Evolutionary conservation across 1,140 invertebrate species (phyloP).

Genomic region (Bombus pascuorum): DNA sequence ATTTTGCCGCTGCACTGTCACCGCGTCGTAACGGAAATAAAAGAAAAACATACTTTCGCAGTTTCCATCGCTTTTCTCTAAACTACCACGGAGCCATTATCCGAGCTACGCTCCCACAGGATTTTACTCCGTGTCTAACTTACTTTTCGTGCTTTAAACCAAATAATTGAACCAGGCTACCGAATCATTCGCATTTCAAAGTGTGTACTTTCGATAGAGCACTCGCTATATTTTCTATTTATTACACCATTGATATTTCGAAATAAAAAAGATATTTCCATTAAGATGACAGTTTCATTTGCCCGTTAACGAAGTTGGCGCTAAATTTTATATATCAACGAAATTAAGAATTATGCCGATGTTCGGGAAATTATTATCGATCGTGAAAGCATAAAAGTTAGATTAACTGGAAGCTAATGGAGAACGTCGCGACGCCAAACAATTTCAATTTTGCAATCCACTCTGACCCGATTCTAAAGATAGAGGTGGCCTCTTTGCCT

Average conservation of each 20-base stretch:
- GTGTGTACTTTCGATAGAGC: no score
- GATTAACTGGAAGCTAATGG: not conserved
- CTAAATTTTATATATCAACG: no score
- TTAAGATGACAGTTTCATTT: not conserved
- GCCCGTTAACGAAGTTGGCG: no score
- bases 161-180: conserved; percentile 46
- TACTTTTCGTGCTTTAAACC: conserved; percentile 25
- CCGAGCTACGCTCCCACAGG: conserved; percentile 19
- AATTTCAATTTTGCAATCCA: conserved; percentile 35
- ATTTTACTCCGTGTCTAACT: conserved; percentile 41
- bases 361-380: not conserved
- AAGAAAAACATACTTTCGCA: conserved; percentile 65
- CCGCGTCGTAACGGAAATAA: conserved; percentile 60
- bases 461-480: conserved; percentile 50
- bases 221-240: no score
- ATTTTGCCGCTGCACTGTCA: conserved; percentile 67
- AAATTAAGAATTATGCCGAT: not conserved
- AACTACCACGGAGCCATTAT: conserved; percentile 64
- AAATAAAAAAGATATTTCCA: no score
- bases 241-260: no score
- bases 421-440: not conserved
- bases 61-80: conserved; percentile 40
- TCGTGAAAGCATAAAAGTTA: no score
- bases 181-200: conserved; percentile 24
- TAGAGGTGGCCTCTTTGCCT: not conserved